phyloP scores from a whole-genome alignment of 2,888 invertebrate species.

The Noctua janthe region DNA sequence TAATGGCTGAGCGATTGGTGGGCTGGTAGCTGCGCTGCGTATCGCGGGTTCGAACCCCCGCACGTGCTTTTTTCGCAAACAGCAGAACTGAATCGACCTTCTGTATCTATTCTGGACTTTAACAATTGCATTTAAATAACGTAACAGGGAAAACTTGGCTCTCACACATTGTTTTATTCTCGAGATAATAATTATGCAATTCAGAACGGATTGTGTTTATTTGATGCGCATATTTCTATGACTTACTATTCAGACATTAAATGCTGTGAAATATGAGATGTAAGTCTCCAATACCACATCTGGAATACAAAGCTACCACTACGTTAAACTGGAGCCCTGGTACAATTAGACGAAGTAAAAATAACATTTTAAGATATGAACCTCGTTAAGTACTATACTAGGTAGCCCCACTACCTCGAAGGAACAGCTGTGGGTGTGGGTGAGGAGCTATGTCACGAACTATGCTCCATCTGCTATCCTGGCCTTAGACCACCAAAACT shows the following conservation, averaged over 20 bases:
- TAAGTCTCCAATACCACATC: neutral
- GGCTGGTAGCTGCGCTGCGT: neutral
- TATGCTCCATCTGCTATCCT: neutral
- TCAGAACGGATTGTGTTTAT: conserved; percentile 10
- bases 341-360: neutral
- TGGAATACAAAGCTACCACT: neutral
- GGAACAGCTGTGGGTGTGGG: neutral
- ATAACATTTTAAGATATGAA: neutral
- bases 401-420: neutral
- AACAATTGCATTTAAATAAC: conserved; percentile 7
- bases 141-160: conserved; percentile 33
- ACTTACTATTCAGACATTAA: neutral
- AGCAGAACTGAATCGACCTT: neutral
- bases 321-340: neutral
- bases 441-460: neutral
- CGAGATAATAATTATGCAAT: conserved; percentile 12
- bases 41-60: neutral
- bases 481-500: neutral
- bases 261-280: neutral
- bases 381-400: neutral
- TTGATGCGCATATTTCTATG: conserved; percentile 8
- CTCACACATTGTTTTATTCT: conserved; percentile 23
- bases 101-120: neutral
- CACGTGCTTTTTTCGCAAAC: neutral
- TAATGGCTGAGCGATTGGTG: neutral